Evolutionary conservation across 1,140 invertebrate genomes (phyloP), one percentile per base, ranked within the genome.

Genomic region (Panagrolaimus sp.): DNA sequence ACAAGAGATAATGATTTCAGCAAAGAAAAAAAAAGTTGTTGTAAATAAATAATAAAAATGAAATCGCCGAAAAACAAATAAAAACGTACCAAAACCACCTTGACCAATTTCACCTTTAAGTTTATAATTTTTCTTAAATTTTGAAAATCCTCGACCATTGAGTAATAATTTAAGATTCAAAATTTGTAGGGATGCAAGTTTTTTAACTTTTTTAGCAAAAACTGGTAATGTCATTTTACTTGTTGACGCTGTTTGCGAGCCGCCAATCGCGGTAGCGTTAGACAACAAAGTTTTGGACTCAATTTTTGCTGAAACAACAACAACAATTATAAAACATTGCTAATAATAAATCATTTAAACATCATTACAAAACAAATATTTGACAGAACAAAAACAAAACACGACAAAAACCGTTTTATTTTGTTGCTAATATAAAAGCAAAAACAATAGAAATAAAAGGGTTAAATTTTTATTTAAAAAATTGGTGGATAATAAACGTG

Each of bases 81-180:
- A 16, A 5, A 11, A 57, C 51, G 11, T 25, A 57, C 85, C 85
- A 78, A 86, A 86, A 16, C 85, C 85, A 14, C 85, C 85, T 64
- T 70, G 67, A n/a, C 74, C 74, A 38, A 79, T 64, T 46, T 76
- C 71, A 9, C 64, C 72, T 64, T 70, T 68, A n/a, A 76, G 57
- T 43, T 53, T 38, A 57, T 76, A 76, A 16, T 68, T 14, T 27
- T 75, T 70, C 66, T 77, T 77, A 47, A 76, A 76, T 64, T 76
- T 76, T 13, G 51, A 64, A 44, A 76, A 70, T 25, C 76, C 76
- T 31, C 72, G 61, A 9, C 72, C 72, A 74, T 66, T 66, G 42
- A 46, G 43, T 25, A 66, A 23, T 16, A 48, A 42, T 25, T 48
- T 66, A 31, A 48, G 44, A 46, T 31, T 66, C 4, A 66, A 16